Conservation (phyloP, 2,797 vertebrate species). For the Artibeus jamaicensis region DNA sequence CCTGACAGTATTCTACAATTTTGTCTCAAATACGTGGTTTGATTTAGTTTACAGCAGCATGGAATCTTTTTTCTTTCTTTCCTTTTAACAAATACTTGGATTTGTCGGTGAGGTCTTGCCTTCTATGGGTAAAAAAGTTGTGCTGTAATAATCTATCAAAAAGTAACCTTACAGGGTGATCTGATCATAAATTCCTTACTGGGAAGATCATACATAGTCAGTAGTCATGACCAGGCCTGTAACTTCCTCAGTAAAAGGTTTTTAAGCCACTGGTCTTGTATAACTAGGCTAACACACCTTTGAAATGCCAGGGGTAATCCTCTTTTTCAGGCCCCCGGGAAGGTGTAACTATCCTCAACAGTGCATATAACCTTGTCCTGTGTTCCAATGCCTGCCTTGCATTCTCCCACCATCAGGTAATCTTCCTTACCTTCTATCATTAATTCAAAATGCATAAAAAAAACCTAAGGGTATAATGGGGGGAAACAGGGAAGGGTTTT, state of each 20-base stretch:
- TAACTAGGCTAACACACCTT: background rate
- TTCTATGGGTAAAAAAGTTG: background rate
- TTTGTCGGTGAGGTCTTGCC: background rate
- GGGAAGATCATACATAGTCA: background rate
- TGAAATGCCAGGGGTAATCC: background rate
- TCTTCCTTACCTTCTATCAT: background rate
- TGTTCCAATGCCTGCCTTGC: background rate
- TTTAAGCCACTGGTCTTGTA: background rate
- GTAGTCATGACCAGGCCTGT: background rate
- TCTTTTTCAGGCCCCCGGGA: background rate
- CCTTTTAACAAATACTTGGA: background rate
- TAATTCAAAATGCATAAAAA: background rate
- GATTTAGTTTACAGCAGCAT: background rate
- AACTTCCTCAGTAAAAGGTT: background rate
- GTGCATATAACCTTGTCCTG: background rate
- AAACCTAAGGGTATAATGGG: background rate
- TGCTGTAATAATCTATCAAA: background rate
- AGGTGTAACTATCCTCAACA: background rate
- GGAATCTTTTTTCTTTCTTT: background rate
- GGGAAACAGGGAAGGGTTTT: too few species aligned
- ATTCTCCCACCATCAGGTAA: background rate
- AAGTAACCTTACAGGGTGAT: background rate
- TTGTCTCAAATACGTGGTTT: conserved; percentile 9
- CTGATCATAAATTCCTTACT: background rate
- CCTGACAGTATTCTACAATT: background rate